A percentile compares a stretch with the other conserved stretches of the same genome.
phyloP scores from a whole-genome alignment of 1,140 invertebrate genomes.

The Spodoptera litura region DNA sequence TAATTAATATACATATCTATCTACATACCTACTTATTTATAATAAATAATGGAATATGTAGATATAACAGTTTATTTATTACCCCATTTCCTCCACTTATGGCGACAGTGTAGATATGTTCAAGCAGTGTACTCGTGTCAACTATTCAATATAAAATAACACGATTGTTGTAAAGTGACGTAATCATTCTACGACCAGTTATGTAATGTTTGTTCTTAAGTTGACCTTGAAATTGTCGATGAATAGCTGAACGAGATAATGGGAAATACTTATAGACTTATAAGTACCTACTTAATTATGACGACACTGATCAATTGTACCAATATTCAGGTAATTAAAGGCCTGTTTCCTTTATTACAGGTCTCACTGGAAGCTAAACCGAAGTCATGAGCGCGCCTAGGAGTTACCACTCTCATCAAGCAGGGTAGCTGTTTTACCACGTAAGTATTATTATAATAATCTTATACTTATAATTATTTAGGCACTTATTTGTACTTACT shows the following conservation, averaged over 20 bases:
- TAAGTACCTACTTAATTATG: not conserved
- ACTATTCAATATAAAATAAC: slow-evolving; percentile 5
- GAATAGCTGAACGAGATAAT: slow-evolving; percentile 8
- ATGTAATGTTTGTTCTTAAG: slow-evolving; percentile 23
- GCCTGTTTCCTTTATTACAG: slow-evolving; percentile 60
- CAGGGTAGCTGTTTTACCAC: slow-evolving; percentile 75
- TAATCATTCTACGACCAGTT: not conserved
- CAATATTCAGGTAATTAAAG: not conserved
- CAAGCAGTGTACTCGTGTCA: not conserved
- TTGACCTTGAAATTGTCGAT: not conserved
- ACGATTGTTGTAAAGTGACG: slow-evolving; percentile 22
- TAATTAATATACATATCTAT: too few relatives aligned
- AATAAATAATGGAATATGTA: too few relatives aligned
- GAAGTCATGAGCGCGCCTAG: slow-evolving; percentile 74
- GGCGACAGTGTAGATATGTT: not conserved
- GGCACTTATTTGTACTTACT: too few relatives aligned
- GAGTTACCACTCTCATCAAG: slow-evolving; percentile 77
- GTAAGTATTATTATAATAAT: slow-evolving; percentile 55
- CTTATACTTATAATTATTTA: too few relatives aligned
- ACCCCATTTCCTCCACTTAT: too few relatives aligned
- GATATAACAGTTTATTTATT: too few relatives aligned
- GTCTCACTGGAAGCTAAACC: slow-evolving; percentile 57
- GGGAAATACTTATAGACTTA: too few relatives aligned
- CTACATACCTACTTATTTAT: too few relatives aligned
- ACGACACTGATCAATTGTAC: not conserved